These are phyloP conservation scores for Phocoena phocoena DNA, from an alignment of 2,113 vertebrate genomes.

Conservation along the genomic window DNA sequence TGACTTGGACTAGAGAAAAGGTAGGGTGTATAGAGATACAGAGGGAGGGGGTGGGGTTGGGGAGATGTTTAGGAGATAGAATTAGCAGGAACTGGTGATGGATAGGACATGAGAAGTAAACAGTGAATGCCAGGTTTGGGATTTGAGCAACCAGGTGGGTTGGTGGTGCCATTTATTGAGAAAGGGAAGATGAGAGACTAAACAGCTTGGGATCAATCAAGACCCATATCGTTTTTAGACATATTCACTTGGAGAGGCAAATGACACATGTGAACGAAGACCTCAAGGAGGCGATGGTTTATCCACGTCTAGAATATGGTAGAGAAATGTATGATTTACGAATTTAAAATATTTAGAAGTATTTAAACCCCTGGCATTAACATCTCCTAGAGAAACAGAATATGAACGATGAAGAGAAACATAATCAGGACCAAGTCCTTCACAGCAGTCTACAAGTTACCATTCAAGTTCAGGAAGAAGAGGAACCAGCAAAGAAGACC, in stretches of 20 bases:
- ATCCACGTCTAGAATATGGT: not conserved
- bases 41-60: not conserved
- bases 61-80: not conserved
- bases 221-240: not conserved
- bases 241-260: not conserved
- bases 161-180: not conserved
- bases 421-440: not conserved
- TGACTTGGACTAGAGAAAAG: not conserved
- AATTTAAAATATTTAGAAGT: not conserved
- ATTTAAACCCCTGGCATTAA: not conserved
- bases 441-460: not conserved
- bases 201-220: not conserved
- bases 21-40: too few relatives aligned
- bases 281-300: not conserved
- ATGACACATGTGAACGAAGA: not conserved
- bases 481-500: not conserved
- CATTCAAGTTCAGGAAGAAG: not conserved
- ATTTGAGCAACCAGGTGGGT: not conserved
- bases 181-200: not conserved
- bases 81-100: not conserved
- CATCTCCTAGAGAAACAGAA: not conserved
- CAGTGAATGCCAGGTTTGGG: not conserved
- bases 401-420: not conserved
- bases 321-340: not conserved
- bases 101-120: not conserved